phyloP scores from a whole-genome alignment of 2,113 vertebrate genomes.

The Zosterops japonicus region DNA sequence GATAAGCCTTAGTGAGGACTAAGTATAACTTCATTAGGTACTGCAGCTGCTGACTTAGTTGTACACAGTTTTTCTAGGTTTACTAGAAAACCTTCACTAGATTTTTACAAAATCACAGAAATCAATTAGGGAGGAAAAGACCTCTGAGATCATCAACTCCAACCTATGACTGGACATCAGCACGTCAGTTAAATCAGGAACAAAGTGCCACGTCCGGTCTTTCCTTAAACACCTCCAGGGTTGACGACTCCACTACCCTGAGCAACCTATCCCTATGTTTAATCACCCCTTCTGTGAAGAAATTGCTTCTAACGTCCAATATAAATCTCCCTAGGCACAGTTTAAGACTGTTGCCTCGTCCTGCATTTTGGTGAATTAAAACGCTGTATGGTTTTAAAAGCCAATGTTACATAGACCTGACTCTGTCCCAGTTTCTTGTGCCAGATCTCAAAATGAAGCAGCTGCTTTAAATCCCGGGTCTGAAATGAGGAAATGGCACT shows the following conservation, averaged over 20 bases:
- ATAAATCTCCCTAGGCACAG: not conserved
- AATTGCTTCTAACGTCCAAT: not conserved
- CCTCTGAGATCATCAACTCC: not conserved
- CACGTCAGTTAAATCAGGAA: accelerated
- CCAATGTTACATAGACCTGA: not conserved
- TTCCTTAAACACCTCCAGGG: not conserved
- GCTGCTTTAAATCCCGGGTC: not conserved
- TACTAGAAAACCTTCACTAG: not conserved
- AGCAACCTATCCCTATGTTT: not conserved
- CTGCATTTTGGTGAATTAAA: not conserved
- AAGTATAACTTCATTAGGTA: not conserved
- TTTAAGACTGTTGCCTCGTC: not conserved
- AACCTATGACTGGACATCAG: not conserved
- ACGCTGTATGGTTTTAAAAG: not conserved
- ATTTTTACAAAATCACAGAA: not conserved
- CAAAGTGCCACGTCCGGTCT: not conserved
- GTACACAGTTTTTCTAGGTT: not conserved
- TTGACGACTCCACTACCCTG: not conserved
- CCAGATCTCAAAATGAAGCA: not conserved
- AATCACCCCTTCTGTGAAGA: not conserved
- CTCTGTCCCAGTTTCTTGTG: not conserved
- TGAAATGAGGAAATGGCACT: not conserved
- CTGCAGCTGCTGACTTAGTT: not conserved
- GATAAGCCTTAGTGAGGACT: not conserved
- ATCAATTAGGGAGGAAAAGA: not conserved